Evolutionary conservation across 2,797 vertebrate genomes (phyloP).

Genomic region (Botia almorhae): DNA sequence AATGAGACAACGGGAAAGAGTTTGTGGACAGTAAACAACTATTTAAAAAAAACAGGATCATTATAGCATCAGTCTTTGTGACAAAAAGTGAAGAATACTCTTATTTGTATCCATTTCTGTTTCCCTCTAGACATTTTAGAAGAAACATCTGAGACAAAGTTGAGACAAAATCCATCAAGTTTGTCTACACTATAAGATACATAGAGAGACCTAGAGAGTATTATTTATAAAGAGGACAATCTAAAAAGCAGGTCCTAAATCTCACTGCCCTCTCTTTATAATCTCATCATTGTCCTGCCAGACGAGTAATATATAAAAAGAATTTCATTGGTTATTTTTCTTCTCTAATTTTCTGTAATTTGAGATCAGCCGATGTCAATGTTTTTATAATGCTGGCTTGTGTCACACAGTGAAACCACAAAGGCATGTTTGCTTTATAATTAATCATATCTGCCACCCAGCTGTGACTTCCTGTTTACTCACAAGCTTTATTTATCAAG

Average conservation of each 20-base stretch:
- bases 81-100: too few relatives aligned
- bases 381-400: constrained; percentile 25
- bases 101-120: too few relatives aligned
- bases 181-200: neutral
- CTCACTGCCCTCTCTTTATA: too few relatives aligned
- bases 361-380: constrained; percentile 24
- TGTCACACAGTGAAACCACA: constrained; percentile 41
- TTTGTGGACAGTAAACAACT: too few relatives aligned
- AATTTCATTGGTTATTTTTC: neutral
- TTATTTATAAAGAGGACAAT: neutral
- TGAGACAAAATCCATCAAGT: neutral
- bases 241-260: neutral
- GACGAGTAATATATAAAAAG: neutral
- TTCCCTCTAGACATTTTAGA: too few relatives aligned
- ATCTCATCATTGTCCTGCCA: neutral
- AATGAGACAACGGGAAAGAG: too few relatives aligned
- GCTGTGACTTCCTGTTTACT: constrained; percentile 52
- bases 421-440: constrained; percentile 47
- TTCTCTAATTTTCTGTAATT: constrained; percentile 7
- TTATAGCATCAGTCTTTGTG: too few relatives aligned
- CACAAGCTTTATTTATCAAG: constrained; percentile 57
- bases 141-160: too few relatives aligned
- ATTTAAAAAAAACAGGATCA: too few relatives aligned
- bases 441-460: constrained; percentile 51
- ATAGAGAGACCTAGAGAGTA: neutral